These are phyloP conservation scores for Drosophila nigricruria DNA, from an alignment of 2,888 invertebrate species.

Conservation along the genomic window DNA sequence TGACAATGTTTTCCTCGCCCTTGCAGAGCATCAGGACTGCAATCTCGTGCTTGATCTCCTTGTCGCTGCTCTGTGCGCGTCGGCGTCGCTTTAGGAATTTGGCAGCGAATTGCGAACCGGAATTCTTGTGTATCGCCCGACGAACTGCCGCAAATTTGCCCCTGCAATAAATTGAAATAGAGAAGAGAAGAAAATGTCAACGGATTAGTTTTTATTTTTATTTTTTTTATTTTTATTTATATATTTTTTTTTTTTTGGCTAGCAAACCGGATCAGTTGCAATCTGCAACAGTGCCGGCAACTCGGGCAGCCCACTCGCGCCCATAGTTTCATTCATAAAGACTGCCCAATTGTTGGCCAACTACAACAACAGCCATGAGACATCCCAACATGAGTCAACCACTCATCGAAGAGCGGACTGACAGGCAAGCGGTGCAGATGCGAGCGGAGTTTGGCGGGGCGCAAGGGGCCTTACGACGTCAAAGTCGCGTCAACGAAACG, in stretches of 20 bases:
- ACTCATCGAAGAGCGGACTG: conserved; percentile 34
- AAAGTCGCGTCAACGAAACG: conserved; percentile 64
- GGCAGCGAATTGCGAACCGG: conserved; percentile 96
- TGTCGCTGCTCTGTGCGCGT: conserved; percentile 93
- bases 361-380: conserved; percentile 21
- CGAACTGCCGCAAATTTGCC: conserved; percentile 98
- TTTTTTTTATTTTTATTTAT: neutral
- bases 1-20: conserved; percentile 93
- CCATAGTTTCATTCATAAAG: conserved; percentile 56
- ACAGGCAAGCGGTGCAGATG: neutral
- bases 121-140: conserved; percentile 94
- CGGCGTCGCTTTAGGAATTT: conserved; percentile 97
- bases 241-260: neutral
- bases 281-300: conserved; percentile 12
- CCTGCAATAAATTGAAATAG: conserved; percentile 87
- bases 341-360: conserved; percentile 59
- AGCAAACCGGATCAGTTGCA: conserved; percentile 41
- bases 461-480: conserved; percentile 13
- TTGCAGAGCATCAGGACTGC: conserved; percentile 95
- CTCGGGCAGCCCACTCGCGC: conserved; percentile 44
- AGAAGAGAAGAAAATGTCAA: conserved; percentile 9
- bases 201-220: conserved; percentile 37
- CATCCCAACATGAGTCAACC: conserved; percentile 52
- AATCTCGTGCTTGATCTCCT: conserved; percentile 97
- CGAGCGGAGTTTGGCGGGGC: neutral